Evolutionary conservation across 2,888 invertebrate species (phyloP).

Genomic region (Drosophila phalerata): DNA sequence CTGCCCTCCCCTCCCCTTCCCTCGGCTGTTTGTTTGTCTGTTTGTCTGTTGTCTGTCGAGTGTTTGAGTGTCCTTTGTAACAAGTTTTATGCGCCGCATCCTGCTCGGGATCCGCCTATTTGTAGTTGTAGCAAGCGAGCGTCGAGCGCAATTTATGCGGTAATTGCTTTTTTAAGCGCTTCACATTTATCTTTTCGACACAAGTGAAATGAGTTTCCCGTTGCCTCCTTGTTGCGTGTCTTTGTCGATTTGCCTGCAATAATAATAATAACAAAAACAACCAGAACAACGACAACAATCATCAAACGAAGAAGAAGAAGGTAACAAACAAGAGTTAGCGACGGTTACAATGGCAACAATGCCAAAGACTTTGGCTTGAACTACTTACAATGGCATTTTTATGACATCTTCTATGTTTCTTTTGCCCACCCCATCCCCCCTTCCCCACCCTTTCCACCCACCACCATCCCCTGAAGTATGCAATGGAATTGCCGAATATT

Average conservation of each 20-base stretch:
- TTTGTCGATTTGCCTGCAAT: slow-evolving; percentile 69
- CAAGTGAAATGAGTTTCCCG: slow-evolving; percentile 73
- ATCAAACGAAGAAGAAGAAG: slow-evolving; percentile 22
- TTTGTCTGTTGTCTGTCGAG: slow-evolving; percentile 3
- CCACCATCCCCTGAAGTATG: slow-evolving; percentile 43
- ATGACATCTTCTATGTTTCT: slow-evolving; percentile 70
- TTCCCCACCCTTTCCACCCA: not conserved
- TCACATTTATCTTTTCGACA: slow-evolving; percentile 82
- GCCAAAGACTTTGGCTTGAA: slow-evolving; percentile 54
- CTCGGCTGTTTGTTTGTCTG: not conserved
- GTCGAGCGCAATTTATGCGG: slow-evolving; percentile 79
- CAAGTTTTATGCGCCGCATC: slow-evolving; percentile 73
- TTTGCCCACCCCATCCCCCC: slow-evolving; percentile 21
- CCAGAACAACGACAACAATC: slow-evolving; percentile 39
- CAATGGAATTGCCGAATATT: slow-evolving; percentile 55
- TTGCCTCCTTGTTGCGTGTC: slow-evolving; percentile 62
- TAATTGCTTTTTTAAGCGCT: slow-evolving; percentile 83
- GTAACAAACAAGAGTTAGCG: slow-evolving; percentile 25
- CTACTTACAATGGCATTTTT: slow-evolving; percentile 81
- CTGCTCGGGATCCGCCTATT: slow-evolving; percentile 46
- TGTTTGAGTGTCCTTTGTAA: slow-evolving; percentile 62
- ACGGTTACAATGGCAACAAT: slow-evolving; percentile 71
- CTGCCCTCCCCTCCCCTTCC: too few species aligned
- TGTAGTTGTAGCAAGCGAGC: slow-evolving; percentile 39
- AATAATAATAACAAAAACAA: slow-evolving; percentile 39